A percentile compares a stretch with the other conserved stretches of the same genome.
These are phyloP conservation scores for Lithophane semibrunnea DNA, from an alignment of 2,888 invertebrate species.

Conservation along the genomic window DNA sequence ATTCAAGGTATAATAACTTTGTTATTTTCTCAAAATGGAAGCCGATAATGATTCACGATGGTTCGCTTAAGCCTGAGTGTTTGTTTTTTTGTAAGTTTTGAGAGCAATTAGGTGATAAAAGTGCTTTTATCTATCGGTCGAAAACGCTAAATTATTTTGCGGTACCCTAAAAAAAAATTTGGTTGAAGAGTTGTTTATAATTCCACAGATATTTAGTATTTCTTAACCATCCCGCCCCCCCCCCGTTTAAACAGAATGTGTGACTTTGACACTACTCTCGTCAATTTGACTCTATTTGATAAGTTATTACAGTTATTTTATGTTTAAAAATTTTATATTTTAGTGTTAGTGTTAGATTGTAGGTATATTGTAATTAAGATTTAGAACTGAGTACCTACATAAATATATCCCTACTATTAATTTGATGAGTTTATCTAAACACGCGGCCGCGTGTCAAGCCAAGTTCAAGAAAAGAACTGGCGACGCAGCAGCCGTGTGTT, in stretches of 20 bases:
- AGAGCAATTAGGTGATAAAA: conserved; percentile 12
- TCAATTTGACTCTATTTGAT: not conserved
- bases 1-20: conserved; percentile 20
- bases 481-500: too few species aligned
- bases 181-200: not conserved
- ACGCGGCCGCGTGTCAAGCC: too few species aligned
- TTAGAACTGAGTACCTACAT: too few species aligned
- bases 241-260: not conserved
- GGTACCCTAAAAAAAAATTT: not conserved
- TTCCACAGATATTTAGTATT: not conserved
- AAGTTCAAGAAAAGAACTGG: too few species aligned
- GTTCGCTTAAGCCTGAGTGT: not conserved
- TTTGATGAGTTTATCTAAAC: too few species aligned
- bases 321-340: too few species aligned
- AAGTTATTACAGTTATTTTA: too few species aligned
- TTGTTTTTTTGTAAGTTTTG: conserved; percentile 16
- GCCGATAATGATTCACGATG: conserved; percentile 39
- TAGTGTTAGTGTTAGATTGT: too few species aligned
- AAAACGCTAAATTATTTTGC: not conserved
- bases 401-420: too few species aligned
- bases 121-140: not conserved
- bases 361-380: too few species aligned
- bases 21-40: conserved; percentile 13
- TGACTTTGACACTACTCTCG: not conserved
- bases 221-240: not conserved